Percentiles rank a stretch among this genome's conserved stretches.
Evolutionary conservation across 1,140 invertebrate species (phyloP).

Genomic region (Musca domestica): DNA sequence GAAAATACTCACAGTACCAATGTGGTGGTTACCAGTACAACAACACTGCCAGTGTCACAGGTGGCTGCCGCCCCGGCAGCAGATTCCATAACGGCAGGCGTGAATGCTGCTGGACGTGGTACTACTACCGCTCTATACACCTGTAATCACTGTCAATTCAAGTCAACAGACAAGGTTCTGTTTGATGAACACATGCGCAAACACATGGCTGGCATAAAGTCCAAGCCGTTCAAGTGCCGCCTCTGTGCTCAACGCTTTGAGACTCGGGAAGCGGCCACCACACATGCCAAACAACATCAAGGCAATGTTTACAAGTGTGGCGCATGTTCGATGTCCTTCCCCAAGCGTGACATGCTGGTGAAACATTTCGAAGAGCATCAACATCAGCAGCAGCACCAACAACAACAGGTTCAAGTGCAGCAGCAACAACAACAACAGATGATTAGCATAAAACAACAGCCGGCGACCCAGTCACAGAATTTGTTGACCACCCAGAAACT

Average conservation of each 20-base stretch:
- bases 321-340: slow-evolving; percentile 50
- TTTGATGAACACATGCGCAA: slow-evolving; percentile 52
- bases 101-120: slow-evolving; percentile 28
- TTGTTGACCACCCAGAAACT: slow-evolving; percentile 48
- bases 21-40: slow-evolving; percentile 49
- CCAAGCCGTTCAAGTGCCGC: slow-evolving; percentile 53
- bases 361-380: slow-evolving; percentile 52
- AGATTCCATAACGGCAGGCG: slow-evolving; percentile 29
- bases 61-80: slow-evolving; percentile 33
- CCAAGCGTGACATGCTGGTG: slow-evolving; percentile 46
- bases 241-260: slow-evolving; percentile 51
- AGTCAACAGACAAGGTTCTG: slow-evolving; percentile 46
- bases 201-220: slow-evolving; percentile 40
- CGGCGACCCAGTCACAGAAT: slow-evolving; percentile 33
- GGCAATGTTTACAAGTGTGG: slow-evolving; percentile 52
- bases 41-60: slow-evolving; percentile 43
- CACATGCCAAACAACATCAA: slow-evolving; percentile 53
- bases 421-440: slow-evolving; percentile 41
- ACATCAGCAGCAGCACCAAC: slow-evolving; percentile 50
- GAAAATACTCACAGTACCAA: slow-evolving; percentile 51
- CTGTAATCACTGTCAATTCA: slow-evolving; percentile 51
- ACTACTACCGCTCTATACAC: slow-evolving; percentile 40
- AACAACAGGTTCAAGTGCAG: slow-evolving; percentile 45
- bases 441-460: slow-evolving; percentile 5
- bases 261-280: slow-evolving; percentile 48